Evolutionary conservation across 2,113 vertebrate species (phyloP), one percentile per base, ranked within the genome.

Genomic region (Eretmochelys imbricata): DNA sequence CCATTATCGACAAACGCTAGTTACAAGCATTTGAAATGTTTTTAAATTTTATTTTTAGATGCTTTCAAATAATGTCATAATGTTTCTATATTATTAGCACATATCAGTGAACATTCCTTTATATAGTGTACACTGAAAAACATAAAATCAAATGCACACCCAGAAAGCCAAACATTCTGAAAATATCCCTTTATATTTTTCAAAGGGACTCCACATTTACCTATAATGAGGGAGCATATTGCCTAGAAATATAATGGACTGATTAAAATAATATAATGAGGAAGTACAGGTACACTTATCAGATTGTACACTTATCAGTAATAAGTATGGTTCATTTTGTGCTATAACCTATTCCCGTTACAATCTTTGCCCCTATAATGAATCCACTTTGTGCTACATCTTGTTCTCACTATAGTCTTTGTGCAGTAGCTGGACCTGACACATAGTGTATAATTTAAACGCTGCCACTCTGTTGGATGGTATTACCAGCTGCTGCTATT

Each of bases 121-220:
- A 94, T 90, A 95, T 94, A 93, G 50, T 65, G 82, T 92, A 50
- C 92, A 89, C 84, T 97, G 95, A 97, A 97, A 89, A 90, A 92
- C 84, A 78, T 50, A 93, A 85, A 97, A 97, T 97, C 85, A 97
- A 94, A 96, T 84, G 80, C 51, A 97, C 96, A 97, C 88, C 89
- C 92, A 97, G 82, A 90, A 97, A 94, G 89, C 91, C 93, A 96
- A 95, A 62, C 80, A 95, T 75, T 87, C 48, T 46, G 49, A 96
- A 94, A 85, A 95, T 87, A 97, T 82, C 46, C 78, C 53, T 93
- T 96, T 88, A 93, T 78, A 90, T 87, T 95, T 92, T 89, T 90
- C 85, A 96, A 86, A 82, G 49, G 55, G 85, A 82, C 14, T 83
- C 82, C 79, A 50, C 95, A 88, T 94, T 96, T 97, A 87, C 62